Evolutionary conservation across 2,888 invertebrate species (phyloP), one percentile per base, ranked within the genome.

Genomic region (Cartodere bifasciata): DNA sequence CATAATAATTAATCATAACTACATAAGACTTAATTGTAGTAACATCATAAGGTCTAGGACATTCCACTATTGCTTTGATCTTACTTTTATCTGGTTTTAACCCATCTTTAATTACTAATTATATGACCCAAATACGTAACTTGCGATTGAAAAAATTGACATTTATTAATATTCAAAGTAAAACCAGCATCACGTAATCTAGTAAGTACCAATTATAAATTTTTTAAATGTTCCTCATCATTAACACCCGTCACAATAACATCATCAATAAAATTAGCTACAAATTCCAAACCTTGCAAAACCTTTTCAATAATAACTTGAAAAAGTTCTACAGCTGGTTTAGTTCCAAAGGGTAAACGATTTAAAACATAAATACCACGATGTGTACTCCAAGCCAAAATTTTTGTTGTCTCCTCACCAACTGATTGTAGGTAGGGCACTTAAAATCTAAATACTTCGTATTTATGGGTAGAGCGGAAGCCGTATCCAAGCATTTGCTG

Each of bases 291-390:
- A 14, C 40, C 32, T 24, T 28, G 28, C 14, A 43, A 36, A 2
- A 38, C 16, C 12, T 35, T 37, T 17, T 39, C 35, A 12, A 37
- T 22, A 11, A 34, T 34, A 36, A 48, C 46, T 31, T 56, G 55
- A 34, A 57, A 58, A 26, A 54, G 51, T 1, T 50, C 49, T 10
- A 53, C 48, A 1, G 50, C 40, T 2, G 53, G 50, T 30, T 52
- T 53, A 11, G 51, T 39, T 1, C 51, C 54, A 39, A 48, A 54
- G 2, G 53, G 52, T 22, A 55, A 28, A 22, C 53, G 47, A 0
- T 49, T 52, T 47, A 51, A 49, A 35, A 50, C 40, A 29, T 35
- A 49, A 28, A 51, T 46, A 0, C 45, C 46, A 13, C 48, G 44
- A 28, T 46, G 46, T 7, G 48, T 48, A 9, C 30, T 32, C 23